Conservation (phyloP, 2,888 invertebrate species). For the Tethea ocularis region DNA sequence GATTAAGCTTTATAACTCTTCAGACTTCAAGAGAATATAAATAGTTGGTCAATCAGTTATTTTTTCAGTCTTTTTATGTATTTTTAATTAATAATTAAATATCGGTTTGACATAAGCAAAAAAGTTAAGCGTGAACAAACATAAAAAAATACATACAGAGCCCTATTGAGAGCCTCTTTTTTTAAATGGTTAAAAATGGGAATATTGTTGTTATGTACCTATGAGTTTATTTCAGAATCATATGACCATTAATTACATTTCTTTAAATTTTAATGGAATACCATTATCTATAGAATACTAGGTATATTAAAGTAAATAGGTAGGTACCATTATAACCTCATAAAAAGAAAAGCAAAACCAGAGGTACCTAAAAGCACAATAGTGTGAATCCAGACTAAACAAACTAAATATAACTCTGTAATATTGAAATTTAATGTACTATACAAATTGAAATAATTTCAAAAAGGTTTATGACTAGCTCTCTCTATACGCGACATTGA, state of each 20-base stretch:
- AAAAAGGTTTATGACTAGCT: conserved; percentile 15
- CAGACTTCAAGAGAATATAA: neutral
- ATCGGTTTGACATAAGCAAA: too few relatives aligned
- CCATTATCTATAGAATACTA: too few relatives aligned
- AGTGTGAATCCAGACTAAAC: neutral
- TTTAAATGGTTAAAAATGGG: too few relatives aligned
- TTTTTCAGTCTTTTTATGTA: neutral
- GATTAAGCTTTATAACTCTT: neutral
- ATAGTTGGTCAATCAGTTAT: neutral
- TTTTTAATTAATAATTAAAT: too few relatives aligned
- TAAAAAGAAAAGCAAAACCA: neutral
- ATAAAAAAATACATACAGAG: too few relatives aligned
- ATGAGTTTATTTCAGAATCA: too few relatives aligned
- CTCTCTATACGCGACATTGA: conserved; percentile 17
- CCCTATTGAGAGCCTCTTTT: too few relatives aligned
- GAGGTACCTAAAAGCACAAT: neutral
- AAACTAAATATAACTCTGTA: neutral
- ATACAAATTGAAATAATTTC: conserved; percentile 25
- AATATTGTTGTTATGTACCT: too few relatives aligned
- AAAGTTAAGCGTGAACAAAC: too few relatives aligned
- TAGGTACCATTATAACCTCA: neutral
- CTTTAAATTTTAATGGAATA: too few relatives aligned
- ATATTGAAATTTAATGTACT: conserved; percentile 19
- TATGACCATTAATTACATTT: too few relatives aligned
- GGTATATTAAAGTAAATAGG: too few relatives aligned